phyloP scores from a whole-genome alignment of 30 jellyfish, hydroid and myxozoan genomes.

The Nemopilema nomurai region DNA sequence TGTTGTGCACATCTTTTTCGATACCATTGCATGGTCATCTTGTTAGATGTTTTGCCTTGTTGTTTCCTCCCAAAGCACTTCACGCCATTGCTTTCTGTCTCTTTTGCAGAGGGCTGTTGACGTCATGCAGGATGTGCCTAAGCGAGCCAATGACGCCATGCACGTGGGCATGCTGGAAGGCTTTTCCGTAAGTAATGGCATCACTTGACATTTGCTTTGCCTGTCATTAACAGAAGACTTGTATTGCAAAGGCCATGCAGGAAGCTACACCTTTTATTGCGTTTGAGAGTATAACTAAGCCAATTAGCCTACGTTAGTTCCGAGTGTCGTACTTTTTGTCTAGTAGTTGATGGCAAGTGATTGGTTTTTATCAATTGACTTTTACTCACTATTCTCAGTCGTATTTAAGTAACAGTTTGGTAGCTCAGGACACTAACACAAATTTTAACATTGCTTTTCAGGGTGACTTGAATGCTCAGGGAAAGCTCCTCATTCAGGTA shows the following conservation, averaged over 20 bases:
- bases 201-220: too few species aligned
- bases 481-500: conserved; percentile 79
- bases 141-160: conserved; percentile 86
- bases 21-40: too few species aligned
- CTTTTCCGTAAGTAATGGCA: conserved; percentile 86
- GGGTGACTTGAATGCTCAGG: conserved; percentile 89
- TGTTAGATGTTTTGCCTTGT: neutral
- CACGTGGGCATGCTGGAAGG: conserved; percentile 96
- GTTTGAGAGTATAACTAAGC: too few species aligned
- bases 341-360: neutral
- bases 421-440: neutral
- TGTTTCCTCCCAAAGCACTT: neutral
- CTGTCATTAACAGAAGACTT: too few species aligned
- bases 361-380: too few species aligned
- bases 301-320: too few species aligned
- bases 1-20: too few species aligned
- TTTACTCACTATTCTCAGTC: neutral
- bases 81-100: neutral
- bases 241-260: too few species aligned
- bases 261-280: too few species aligned
- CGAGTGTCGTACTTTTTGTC: neutral
- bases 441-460: neutral
- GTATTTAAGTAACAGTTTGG: neutral
- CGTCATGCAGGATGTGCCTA: conserved; percentile 76
- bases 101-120: conserved; percentile 66